Evolutionary conservation across 1,140 invertebrate genomes (phyloP), one percentile per base, ranked within the genome.

Genomic region (Heliconius himera): DNA sequence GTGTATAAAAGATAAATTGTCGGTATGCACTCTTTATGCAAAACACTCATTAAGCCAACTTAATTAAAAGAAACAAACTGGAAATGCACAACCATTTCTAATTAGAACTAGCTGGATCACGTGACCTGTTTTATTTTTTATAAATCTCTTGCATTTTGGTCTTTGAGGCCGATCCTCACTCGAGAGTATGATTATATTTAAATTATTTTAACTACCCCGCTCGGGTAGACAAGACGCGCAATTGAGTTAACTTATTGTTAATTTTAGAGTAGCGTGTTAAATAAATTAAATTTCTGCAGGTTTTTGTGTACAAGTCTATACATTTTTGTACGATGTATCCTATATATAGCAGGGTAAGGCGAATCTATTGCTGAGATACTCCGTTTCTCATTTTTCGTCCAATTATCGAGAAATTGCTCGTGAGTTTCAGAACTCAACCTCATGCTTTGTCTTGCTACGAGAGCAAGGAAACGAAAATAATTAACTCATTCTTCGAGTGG

Each of bases 1-100:
- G 8, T 20, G 20, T 22, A 22, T 22, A 20, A 66, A 29, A 66
- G 60, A 66, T 66, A 29, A 66, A 66, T 29, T 66, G 60, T 66
- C 22, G 60, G 60, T 66, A 16, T 66, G 60, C 26, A 13, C 26
- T 66, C 60, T 66, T 66, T 66, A 66, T 66, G 60, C 60, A 66
- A 66, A 66, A 66, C 26, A 66, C 60, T 29, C 26, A 66, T 29
- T 66, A 66, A 66, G 60, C 60, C 60, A 66, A 66, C 60, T 66
- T 66, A 29, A 66, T 66, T 29, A 66, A 66, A 66, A 66, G 60
- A 66, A 66, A 66, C 54, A 66, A 29, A 29, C 60, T 66, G 26
- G n/a, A 66, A 66, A 66, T 66, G 26, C 60, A 29, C 60, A 11
- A 29, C 60, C 60, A 29, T 26, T 26, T 29, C 60, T 66, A 66